Conservation (phyloP, 2,888 invertebrate genomes). For the Meteorus cinctellus region DNA sequence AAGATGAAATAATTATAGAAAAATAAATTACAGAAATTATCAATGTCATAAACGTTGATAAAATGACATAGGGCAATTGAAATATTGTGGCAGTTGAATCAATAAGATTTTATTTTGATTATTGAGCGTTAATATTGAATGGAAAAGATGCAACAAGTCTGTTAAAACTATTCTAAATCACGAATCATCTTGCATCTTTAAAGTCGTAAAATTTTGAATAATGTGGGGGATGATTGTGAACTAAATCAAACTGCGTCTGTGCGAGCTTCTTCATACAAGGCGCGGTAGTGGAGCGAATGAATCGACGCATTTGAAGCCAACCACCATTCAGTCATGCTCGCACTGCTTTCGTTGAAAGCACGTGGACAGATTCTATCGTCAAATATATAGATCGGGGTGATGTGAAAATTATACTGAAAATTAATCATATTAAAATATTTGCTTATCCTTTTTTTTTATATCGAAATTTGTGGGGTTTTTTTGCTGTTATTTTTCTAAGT, state of each 20-base stretch:
- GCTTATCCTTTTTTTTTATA: too few species aligned
- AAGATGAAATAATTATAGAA: background rate
- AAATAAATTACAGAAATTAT: background rate
- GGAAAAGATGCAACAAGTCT: too few species aligned
- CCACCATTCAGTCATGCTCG: constrained; percentile 45
- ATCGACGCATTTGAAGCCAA: constrained; percentile 45
- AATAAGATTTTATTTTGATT: background rate
- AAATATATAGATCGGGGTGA: background rate
- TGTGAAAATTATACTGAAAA: too few species aligned
- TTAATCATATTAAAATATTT: too few species aligned
- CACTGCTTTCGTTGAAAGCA: constrained; percentile 46
- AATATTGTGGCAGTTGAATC: background rate
- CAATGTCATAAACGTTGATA: background rate
- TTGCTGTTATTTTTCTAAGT: too few species aligned
- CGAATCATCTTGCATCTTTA: background rate
- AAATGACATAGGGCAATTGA: background rate
- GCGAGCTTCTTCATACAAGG: constrained; percentile 21
- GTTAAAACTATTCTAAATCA: background rate
- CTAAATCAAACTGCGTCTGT: constrained; percentile 32
- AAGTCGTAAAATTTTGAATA: background rate
- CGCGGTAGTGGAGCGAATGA: constrained; percentile 40
- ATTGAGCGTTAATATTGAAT: too few species aligned
- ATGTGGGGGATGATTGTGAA: background rate
- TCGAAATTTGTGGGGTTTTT: too few species aligned
- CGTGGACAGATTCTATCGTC: background rate